Conservation (phyloP, 2,797 vertebrate genomes). For the Tauraco hartlaubi region DNA sequence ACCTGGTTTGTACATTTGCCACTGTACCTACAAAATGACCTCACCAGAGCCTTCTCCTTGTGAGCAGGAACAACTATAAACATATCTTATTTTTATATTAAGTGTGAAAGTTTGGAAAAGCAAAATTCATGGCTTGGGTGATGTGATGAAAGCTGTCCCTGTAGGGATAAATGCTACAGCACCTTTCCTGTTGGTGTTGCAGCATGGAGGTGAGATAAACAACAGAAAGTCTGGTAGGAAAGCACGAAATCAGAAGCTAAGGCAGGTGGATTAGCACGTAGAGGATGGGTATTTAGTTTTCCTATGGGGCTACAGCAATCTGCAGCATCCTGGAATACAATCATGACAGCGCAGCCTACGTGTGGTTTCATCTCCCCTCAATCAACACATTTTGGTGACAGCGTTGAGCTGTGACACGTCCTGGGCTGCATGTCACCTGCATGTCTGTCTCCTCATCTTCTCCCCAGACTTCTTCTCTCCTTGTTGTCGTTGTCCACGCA, state of each 20-base stretch:
- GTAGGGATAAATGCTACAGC: not conserved
- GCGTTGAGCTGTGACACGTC: rapidly evolving
- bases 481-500: not conserved
- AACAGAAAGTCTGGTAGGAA: not conserved
- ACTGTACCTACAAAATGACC: not conserved
- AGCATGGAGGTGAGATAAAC: not conserved
- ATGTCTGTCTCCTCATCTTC: not conserved
- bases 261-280: not conserved
- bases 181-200: rapidly evolving
- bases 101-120: not conserved
- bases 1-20: not conserved
- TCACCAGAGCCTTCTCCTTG: not conserved
- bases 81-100: not conserved
- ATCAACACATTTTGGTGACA: not conserved
- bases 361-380: not conserved
- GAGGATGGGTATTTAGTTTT: not conserved
- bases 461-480: not conserved
- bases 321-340: not conserved
- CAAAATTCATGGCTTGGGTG: not conserved
- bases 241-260: not conserved
- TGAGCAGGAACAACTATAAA: not conserved
- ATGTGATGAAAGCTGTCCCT: not conserved
- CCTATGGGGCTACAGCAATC: rapidly evolving
- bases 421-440: not conserved
- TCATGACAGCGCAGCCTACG: rapidly evolving